A percentile compares a stretch with the other conserved stretches of the same genome.
phyloP scores from a whole-genome alignment of 2,113 vertebrate species.

The Prochilodus magdalenae region DNA sequence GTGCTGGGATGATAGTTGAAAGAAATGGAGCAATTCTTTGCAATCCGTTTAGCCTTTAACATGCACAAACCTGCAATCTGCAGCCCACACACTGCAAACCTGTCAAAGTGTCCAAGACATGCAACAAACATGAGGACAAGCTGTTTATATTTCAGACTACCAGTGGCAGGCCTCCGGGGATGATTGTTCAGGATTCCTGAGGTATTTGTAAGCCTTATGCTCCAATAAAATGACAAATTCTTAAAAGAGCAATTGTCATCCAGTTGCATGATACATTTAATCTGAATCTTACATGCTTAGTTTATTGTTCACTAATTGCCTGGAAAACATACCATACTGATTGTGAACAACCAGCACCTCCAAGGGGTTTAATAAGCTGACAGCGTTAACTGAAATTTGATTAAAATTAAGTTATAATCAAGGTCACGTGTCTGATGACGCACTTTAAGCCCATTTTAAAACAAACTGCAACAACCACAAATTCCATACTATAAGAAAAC shows the following conservation, averaged over 20 bases:
- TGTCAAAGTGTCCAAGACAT: not conserved
- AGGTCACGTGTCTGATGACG: too few relatives aligned
- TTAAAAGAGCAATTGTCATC: not conserved
- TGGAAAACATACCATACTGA: too few relatives aligned
- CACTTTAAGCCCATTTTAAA: too few relatives aligned
- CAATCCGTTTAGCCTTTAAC: too few relatives aligned
- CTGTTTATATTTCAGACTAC: not conserved
- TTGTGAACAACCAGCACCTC: too few relatives aligned
- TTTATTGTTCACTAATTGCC: too few relatives aligned
- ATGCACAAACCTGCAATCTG: not conserved
- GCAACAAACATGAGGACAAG: not conserved
- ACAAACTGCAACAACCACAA: too few relatives aligned
- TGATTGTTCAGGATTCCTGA: not conserved
- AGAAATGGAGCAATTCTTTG: conserved; percentile 14
- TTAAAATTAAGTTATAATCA: too few relatives aligned
- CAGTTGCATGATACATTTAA: not conserved
- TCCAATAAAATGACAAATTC: not conserved
- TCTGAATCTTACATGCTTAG: too few relatives aligned
- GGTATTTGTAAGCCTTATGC: not conserved
- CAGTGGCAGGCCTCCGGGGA: not conserved
- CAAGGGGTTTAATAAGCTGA: too few relatives aligned
- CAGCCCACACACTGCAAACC: not conserved
- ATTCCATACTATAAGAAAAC: too few relatives aligned
- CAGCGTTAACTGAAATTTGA: too few relatives aligned
- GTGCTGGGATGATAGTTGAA: not conserved